A percentile compares a stretch with the other conserved stretches of the same genome.
Evolutionary conservation across 2,888 invertebrate species (phyloP).

Genomic region (Lochmaea crataegi): DNA sequence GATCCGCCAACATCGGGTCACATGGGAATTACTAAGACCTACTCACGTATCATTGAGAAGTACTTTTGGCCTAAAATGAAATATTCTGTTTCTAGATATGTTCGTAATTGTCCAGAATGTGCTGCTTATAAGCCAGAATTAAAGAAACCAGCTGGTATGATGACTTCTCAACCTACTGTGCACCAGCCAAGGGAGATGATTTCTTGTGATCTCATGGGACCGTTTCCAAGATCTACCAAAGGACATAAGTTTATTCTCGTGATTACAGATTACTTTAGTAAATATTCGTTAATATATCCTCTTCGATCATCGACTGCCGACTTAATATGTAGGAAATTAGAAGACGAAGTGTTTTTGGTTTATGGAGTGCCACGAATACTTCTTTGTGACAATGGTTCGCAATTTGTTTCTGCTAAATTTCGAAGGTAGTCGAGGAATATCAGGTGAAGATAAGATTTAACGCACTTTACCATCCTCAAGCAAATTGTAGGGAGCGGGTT

Average conservation of each 20-base stretch:
- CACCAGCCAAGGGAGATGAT: no score
- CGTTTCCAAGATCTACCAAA: no score
- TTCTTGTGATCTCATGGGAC: no score
- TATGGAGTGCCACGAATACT: conserved; percentile 31
- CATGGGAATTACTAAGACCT: conserved; percentile 48
- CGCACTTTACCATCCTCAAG: no score
- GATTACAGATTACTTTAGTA: no score
- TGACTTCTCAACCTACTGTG: background rate
- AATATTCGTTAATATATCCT: conserved; percentile 25
- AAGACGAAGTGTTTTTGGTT: conserved; percentile 40
- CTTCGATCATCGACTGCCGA: conserved; percentile 32
- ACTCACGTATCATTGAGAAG: conserved; percentile 22
- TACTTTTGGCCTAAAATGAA: conserved; percentile 49
- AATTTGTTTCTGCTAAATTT: no score
- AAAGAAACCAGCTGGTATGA: conserved; percentile 1
- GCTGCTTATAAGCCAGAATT: background rate
- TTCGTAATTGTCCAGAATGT: conserved; percentile 33
- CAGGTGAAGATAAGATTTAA: no score
- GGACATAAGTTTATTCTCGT: no score
- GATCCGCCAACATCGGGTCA: conserved; percentile 45
- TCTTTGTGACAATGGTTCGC: no score
- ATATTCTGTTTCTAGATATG: conserved; percentile 42
- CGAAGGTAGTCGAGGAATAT: no score
- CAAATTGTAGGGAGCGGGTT: no score
- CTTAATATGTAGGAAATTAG: conserved; percentile 19